Evolutionary conservation across 2,888 invertebrate genomes (phyloP).

Genomic region (Drosophila niveifrons): DNA sequence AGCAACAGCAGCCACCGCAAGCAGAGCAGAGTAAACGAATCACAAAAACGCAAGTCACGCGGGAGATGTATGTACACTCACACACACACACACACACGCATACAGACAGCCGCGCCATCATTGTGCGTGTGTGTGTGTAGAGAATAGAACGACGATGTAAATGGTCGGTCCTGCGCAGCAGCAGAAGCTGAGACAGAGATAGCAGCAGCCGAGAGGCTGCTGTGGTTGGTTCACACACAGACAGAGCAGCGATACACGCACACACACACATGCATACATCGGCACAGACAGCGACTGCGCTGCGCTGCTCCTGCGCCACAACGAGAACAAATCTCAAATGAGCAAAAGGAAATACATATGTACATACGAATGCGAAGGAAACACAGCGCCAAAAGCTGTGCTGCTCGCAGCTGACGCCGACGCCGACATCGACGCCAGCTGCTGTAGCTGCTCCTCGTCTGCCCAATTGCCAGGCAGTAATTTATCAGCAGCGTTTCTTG

Average conservation of each 20-base stretch:
- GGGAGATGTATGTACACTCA: constrained; percentile 43
- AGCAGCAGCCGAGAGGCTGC: constrained; percentile 79
- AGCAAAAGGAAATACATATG: constrained; percentile 21
- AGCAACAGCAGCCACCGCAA: constrained; percentile 19
- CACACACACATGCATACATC: constrained; percentile 6
- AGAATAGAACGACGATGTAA: constrained; percentile 35
- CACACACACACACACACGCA: constrained; percentile 4
- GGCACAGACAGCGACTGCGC: constrained; percentile 14
- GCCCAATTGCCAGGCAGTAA: constrained; percentile 78
- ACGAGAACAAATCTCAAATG: constrained; percentile 74
- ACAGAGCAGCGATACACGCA: constrained; percentile 14
- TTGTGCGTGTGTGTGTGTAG: no score
- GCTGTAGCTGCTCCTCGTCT: constrained; percentile 20
- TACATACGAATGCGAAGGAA: constrained; percentile 50
- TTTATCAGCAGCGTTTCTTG: constrained; percentile 71
- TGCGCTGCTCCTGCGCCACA: constrained; percentile 31
- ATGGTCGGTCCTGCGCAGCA: constrained; percentile 75
- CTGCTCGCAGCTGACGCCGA: constrained; percentile 31
- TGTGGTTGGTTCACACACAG: constrained; percentile 70
- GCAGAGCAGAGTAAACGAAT: constrained; percentile 73
- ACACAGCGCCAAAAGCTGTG: constrained; percentile 40
- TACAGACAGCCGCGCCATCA: neutral
- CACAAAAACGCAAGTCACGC: constrained; percentile 79
- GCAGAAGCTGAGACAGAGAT: constrained; percentile 77
- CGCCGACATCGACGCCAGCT: constrained; percentile 14